Base-by-base conservation (phyloP, 2,888 invertebrate genomes). In the Pristionchus japonicus region DNA sequence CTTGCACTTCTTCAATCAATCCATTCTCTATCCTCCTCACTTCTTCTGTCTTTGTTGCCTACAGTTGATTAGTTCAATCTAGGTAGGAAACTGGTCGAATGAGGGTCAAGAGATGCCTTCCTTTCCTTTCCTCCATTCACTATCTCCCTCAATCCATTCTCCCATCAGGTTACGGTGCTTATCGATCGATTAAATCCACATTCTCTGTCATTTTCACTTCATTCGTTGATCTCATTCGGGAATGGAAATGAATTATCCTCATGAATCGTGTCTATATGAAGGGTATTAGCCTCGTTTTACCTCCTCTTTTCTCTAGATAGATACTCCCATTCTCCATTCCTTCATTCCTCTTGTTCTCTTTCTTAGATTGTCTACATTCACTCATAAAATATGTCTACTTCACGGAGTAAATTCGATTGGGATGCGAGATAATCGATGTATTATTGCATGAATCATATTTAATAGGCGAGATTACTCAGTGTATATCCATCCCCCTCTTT, bases 381-480 rank as follows among this genome's bases (percentile, higher is more conserved):
- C 23, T 23, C 20, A 57, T 23, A 57, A 6, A 57, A n/a, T n/a
- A 3, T 23, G 23, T 3, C 1, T 23, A 23, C 23, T 57, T 23
- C 23, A 2, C 23, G 7, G 57, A 0, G n/a, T 9, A 23, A 57
- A 3, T 57, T 52, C 52, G 20, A 4, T n/a, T 57, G 23, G 23
- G n/a, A 57, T 6, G 20, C n/a, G 57, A 57, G 57, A 57, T 57
- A 57, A 57, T 57, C 57, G 57, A 57, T n/a, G 67, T 13, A 67
- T 67, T 67, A 31, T 31, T 11, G 67, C 4, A 67, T 67, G 67
- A 67, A 67, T 67, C 57, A 57, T 57, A 31, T 52, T 74, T 47
- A 47, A 64, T 77, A 61, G 86, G 61, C n/a, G n/a, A 82, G 86
- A 86, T 82, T 82, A 67, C 82, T 87, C 43, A 64, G 82, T 43